These are phyloP conservation scores for Thripadectes ignobilis DNA, from an alignment of 2,797 vertebrate species.

Conservation along the genomic window DNA sequence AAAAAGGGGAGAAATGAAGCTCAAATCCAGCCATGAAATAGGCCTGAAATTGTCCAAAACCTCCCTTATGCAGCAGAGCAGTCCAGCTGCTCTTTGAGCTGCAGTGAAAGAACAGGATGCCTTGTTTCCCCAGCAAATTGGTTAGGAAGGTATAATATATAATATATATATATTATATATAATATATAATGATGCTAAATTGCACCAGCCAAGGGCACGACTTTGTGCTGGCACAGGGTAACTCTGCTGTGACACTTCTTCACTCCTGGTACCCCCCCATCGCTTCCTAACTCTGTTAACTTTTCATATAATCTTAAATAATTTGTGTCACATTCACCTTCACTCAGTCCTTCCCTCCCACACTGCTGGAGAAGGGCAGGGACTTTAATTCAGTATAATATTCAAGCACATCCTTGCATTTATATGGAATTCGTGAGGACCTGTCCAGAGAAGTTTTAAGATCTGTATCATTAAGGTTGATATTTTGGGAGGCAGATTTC, in stretches of 20 bases:
- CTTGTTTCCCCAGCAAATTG: not conserved
- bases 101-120: not conserved
- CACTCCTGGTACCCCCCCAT: accelerated
- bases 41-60: not conserved
- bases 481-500: not conserved
- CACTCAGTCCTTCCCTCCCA: not conserved
- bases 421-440: not conserved
- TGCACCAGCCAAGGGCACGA: not conserved
- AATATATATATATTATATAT: too few relatives aligned
- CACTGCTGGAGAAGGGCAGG: not conserved
- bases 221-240: accelerated
- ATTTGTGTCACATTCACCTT: not conserved
- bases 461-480: not conserved
- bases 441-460: not conserved
- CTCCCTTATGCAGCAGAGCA: not conserved
- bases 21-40: not conserved
- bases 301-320: not conserved
- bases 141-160: not conserved
- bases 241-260: not conserved
- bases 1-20: not conserved
- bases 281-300: not conserved
- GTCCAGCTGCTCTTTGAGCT: not conserved
- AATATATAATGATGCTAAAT: not conserved
- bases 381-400: not conserved
- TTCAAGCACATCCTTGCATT: not conserved